Conservation (phyloP, 53 echinoderm and acorn worm species). For the Patiria pectinifera region DNA sequence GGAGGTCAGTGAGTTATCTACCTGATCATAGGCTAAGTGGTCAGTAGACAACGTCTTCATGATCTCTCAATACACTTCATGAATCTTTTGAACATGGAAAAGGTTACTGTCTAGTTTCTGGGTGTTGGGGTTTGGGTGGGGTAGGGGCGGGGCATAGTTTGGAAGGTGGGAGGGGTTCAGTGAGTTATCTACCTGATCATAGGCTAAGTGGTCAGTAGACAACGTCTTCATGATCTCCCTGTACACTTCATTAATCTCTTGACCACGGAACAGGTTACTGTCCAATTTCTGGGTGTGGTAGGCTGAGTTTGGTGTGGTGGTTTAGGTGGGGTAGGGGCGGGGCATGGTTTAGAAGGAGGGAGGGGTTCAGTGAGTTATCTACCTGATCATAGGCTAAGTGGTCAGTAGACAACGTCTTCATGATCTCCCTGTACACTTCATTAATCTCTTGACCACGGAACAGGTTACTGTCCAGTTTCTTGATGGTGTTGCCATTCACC, state of each 20-base stretch:
- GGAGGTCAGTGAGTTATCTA: conserved; percentile 17
- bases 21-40: conserved; percentile 82
- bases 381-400: conserved; percentile 86
- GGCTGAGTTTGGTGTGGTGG: too few relatives aligned
- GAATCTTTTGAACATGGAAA: conserved; percentile 92
- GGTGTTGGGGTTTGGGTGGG: too few relatives aligned
- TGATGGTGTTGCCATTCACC: conserved; percentile 84
- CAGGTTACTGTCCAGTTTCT: conserved; percentile 91
- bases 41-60: conserved; percentile 92
- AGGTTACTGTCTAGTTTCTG: conserved; percentile 91
- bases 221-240: conserved; percentile 93
- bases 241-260: conserved; percentile 96
- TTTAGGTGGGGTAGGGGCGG: too few relatives aligned
- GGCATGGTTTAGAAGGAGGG: too few relatives aligned
- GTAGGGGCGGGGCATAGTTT: too few relatives aligned
- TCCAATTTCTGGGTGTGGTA: conserved; percentile 72
- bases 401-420: conserved; percentile 92
- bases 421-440: conserved; percentile 92
- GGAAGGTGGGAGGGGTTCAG: not conserved
- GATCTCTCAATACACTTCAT: conserved; percentile 93
- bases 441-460: conserved; percentile 96
- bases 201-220: conserved; percentile 83
- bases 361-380: not conserved
- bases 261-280: conserved; percentile 90
- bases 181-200: conserved; percentile 76